Evolutionary conservation across 2,113 vertebrate species (phyloP), one percentile per base, ranked within the genome.

Genomic region (Scomber colias): DNA sequence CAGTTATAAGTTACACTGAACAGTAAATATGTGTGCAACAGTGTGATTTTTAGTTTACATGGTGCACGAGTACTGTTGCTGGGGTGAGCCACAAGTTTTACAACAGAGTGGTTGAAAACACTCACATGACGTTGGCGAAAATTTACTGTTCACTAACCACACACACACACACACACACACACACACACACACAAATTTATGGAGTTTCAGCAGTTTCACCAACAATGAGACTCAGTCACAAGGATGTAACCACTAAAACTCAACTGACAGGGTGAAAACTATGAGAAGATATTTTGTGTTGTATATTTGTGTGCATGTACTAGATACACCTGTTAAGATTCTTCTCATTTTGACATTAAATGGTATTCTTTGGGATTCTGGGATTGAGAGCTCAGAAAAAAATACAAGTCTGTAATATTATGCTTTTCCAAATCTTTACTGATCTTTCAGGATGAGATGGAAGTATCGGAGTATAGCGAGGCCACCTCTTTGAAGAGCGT

Each of bases 401-500:
- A 27, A 27, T 27, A 27, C 24, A 27, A 62, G 31, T 40, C 35
- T 40, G 4, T 1, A 0, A 48, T 55, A 19, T 49, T 44, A 27
- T 10, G 15, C 46, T 56, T 21, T 10, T 30, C 15, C 14, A 50
- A 27, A 27, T 27, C 3, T 45, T n/a, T 17, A 0, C 13, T 53
- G 6, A 13, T n/a, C 1, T 46, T 30, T 4, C 93, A 96, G 93
- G 95, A 96, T 89, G 96, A 95, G 82, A 96, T 97, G 92, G 95
- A 97, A 80, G 77, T 97, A 71, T 95, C 85, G 2, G 95, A 91
- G 19, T 94, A 95, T 2, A 30, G 50, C 0, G 64, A 70, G 0
- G 65, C 62, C 0, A 0, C 89, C 57, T 3, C 89, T 68, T 86
- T 87, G 17, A 95, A 86, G 57, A 94, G 92, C 30, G 81, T 96